phyloP scores from a whole-genome alignment of 2,113 vertebrate genomes.

The Coracopsis vasa region DNA sequence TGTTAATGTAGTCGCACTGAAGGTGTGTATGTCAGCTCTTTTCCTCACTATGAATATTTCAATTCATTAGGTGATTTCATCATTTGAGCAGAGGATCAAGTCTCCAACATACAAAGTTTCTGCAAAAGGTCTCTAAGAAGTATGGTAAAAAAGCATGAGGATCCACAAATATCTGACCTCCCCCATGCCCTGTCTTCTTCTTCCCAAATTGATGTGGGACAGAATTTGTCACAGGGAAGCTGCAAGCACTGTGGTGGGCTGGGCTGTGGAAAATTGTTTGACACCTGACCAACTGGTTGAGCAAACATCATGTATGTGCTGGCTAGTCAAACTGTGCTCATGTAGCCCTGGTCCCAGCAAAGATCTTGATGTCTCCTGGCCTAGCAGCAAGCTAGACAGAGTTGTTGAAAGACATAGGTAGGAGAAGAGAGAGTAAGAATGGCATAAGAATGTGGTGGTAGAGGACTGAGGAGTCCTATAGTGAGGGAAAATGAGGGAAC shows the following conservation, averaged over 20 bases:
- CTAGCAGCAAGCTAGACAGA: background rate
- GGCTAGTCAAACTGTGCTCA: background rate
- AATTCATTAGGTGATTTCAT: background rate
- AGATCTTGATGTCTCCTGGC: background rate
- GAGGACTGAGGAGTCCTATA: background rate
- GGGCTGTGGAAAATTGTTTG: background rate
- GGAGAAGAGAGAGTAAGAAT: background rate
- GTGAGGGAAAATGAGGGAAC: background rate
- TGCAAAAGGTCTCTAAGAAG: background rate
- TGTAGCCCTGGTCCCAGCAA: background rate
- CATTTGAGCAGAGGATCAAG: background rate
- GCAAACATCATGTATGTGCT: background rate
- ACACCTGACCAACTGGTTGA: background rate
- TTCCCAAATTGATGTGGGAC: background rate
- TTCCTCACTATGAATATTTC: background rate
- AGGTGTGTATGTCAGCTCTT: background rate
- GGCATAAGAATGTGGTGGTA: background rate
- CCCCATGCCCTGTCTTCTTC: background rate
- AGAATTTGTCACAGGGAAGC: background rate
- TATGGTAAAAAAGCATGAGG: background rate
- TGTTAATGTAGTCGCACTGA: background rate
- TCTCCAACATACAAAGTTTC: background rate
- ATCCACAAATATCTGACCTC: background rate
- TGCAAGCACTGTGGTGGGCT: background rate
- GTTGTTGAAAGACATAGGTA: background rate